Evolutionary conservation across 1,140 invertebrate genomes (phyloP), one percentile per base, ranked within the genome.

Genomic region (Leptopilina clavipes): DNA sequence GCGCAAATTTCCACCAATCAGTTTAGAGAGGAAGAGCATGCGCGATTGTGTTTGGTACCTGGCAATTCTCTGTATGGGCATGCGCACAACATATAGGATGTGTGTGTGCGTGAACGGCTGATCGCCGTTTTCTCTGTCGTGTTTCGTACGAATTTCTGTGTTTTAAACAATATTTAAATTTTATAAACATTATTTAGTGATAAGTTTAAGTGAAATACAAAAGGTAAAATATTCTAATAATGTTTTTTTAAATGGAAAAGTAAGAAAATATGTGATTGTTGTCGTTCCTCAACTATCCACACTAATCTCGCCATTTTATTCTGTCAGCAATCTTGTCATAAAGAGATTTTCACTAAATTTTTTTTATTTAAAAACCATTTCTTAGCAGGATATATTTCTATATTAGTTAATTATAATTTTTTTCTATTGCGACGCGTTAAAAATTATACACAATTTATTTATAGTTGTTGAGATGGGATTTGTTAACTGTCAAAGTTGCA

Each of bases 271-370:
- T 80, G 80, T 80, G 80, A 45, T 77, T 76, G 56, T 73, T 73
- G 45, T 75, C 14, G 52, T 76, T 31, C 59, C 59, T 56, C 12
- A 11, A 52, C 40, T 72, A 72, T 54, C 71, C n/a, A 9, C 59
- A 73, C 71, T 52, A 56, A 72, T 70, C 52, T 81, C 82, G 81
- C 82, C 82, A 83, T 83, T 76, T 83, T 83, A 81, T 73, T 81
- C 81, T 81, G 81, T 83, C 82, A 31, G 11, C 10, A 65, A 22
- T 65, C 59, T 52, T 65, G 59, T 65, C 59, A 65, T 65, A 37
- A 65, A 65, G 22, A 12, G 25, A 65, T 65, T 37, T 65, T 65
- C 59, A 31, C 14, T 65, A 65, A 14, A 25, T 25, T 65, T 31
- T n/a, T 31, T 31, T 2, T 5, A 31, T 31, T 31, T 2, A 40